Evolutionary conservation across 2,113 vertebrate genomes (phyloP), one percentile per base, ranked within the genome.

Genomic region (Petrocephalus zakoni): DNA sequence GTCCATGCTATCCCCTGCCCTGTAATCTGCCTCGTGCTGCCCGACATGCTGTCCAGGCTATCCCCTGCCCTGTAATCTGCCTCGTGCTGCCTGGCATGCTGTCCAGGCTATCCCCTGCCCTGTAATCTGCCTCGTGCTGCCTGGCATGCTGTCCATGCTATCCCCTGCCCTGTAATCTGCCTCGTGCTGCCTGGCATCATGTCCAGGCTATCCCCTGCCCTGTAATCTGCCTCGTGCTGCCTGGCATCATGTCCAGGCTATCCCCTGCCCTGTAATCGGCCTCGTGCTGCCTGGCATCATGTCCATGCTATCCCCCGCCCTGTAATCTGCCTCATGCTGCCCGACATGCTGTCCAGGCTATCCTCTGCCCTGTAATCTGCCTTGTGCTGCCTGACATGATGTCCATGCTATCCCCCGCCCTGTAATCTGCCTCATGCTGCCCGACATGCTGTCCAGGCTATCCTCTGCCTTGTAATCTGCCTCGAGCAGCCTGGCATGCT

Each of bases 311-410:
- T 72, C 4, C 4, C n/a, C 25, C 1, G 64, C 25, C 25, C 25
- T 0, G 0, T 72, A 72, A 72, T 72, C 64, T 34, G 11, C 21
- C 56, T 58, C 0, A 0, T 4, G 21, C 6, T 58, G 56, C 6
- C 64, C 1, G 25, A 11, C 9, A 29, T 29, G 9, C 64, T 29
- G 64, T 29, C 25, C 22, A 29, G 64, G 25, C 9, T 68, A 13
- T 68, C 11, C 25, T 9, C 64, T 11, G 64, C n/a, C 64, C 11
- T 0, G 0, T 37, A 37, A 72, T 72, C 68, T 37, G 13, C 22
- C 56, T n/a, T 0, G 0, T 19, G n/a, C 8, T 64, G 2, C 2
- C 29, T 0, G 0, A 11, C 11, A 37, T 75, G 11, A 25, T 6
- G 68, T 75, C 11, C 10, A 75, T 25, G 29, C 11, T 75, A 7